Percentiles rank a stretch among this genome's conserved stretches.
phyloP scores from a whole-genome alignment of 1,140 invertebrate genomes.

The Uloborus diversus region DNA sequence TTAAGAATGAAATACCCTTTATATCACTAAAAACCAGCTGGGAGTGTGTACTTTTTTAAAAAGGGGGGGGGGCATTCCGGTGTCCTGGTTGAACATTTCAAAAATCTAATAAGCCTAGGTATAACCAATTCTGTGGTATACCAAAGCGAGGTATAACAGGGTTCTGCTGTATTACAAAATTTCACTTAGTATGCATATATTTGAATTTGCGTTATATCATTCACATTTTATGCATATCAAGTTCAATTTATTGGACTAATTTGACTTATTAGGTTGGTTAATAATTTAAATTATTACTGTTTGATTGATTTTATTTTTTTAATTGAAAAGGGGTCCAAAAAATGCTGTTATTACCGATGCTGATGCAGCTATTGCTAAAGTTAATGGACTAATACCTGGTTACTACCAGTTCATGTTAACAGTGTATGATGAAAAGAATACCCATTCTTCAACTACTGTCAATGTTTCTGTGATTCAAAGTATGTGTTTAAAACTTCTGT shows the following conservation, averaged over 20 bases:
- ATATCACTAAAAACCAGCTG: too few relatives aligned
- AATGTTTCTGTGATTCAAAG: slow-evolving; percentile 85
- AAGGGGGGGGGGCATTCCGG: too few relatives aligned
- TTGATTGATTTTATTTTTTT: not conserved
- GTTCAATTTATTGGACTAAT: not conserved
- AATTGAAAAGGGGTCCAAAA: slow-evolving; percentile 69
- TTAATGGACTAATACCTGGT: slow-evolving; percentile 82
- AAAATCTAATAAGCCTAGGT: too few relatives aligned
- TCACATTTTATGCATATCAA: not conserved
- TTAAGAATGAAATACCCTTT: too few relatives aligned
- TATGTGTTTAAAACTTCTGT: slow-evolving; percentile 71
- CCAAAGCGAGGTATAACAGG: too few relatives aligned
- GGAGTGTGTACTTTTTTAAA: too few relatives aligned
- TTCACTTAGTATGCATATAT: too few relatives aligned
- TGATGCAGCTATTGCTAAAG: slow-evolving; percentile 70
- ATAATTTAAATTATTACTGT: not conserved
- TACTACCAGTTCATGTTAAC: slow-evolving; percentile 84
- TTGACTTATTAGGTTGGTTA: too few relatives aligned
- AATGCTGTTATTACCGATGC: slow-evolving; percentile 68
- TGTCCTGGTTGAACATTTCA: too few relatives aligned
- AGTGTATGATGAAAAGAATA: slow-evolving; percentile 84
- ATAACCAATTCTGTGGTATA: too few relatives aligned
- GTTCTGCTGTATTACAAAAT: too few relatives aligned
- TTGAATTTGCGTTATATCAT: not conserved
- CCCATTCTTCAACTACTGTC: slow-evolving; percentile 76